Evolutionary conservation across 2,888 invertebrate genomes (phyloP).

Genomic region (Cinara cedri): DNA sequence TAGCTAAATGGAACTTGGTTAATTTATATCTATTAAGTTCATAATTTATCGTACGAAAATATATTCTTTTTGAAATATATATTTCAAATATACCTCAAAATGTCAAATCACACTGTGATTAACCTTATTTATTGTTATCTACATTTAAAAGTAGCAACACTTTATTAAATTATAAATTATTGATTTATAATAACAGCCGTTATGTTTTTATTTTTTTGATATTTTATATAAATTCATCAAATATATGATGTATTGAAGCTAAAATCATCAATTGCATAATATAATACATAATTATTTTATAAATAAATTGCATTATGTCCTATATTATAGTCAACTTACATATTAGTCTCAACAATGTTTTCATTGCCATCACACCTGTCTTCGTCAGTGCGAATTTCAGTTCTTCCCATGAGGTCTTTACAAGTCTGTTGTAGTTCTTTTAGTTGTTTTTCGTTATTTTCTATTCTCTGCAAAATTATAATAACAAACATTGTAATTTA

Average conservation of each 20-base stretch:
- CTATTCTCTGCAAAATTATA: constrained; percentile 67
- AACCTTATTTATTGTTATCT: too few species aligned
- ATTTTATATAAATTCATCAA: too few species aligned
- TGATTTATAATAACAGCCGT: too few species aligned
- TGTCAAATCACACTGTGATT: too few species aligned
- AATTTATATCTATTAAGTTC: too few species aligned
- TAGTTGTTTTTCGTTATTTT: constrained; percentile 75
- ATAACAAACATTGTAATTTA: neutral
- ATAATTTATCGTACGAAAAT: too few species aligned
- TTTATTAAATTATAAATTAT: too few species aligned
- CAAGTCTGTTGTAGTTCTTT: constrained; percentile 74
- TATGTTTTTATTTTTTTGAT: too few species aligned
- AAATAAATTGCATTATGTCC: neutral
- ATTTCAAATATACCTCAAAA: too few species aligned
- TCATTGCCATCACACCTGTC: constrained; percentile 1
- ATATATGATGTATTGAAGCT: neutral
- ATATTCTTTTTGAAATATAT: too few species aligned
- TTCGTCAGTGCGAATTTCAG: constrained; percentile 63
- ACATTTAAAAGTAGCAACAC: too few species aligned
- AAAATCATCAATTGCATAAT: neutral
- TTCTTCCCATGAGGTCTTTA: constrained; percentile 69
- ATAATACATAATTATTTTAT: neutral
- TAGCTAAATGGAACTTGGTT: too few species aligned
- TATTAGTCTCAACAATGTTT: neutral
- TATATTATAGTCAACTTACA: constrained; percentile 39